Base-by-base conservation (phyloP, 2,113 vertebrate genomes). In the Sinosuthora webbiana region DNA sequence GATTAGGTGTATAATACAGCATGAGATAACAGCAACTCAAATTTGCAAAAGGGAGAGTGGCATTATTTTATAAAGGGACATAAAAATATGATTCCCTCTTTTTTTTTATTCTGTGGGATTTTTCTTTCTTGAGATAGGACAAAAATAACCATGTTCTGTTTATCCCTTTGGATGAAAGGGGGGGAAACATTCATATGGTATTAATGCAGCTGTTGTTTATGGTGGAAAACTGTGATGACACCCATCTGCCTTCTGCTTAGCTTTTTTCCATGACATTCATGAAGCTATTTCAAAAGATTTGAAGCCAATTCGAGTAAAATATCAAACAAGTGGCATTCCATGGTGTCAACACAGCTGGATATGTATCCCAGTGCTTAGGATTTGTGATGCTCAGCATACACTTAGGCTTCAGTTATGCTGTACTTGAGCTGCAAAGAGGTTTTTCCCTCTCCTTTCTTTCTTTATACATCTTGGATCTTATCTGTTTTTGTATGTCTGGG, bases 201-300 rank as follows among this genome's bases (percentile, higher is more conserved):
- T 95, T 96, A 97, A 93, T 95, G 86, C 94, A 78, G 92, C 88
- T 92, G 93, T 95, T 96, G 96, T 97, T 95, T 90, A 83, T 84
- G 93, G 56, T 87, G 87, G 65, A 95, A 89, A 90, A 83, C 90
- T 53, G 47, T 17, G 64, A 89, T 95, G 92, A 92, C 86, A 94
- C 76, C 49, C 83, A 64, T 90, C 90, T 96, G 87, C 96, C 71
- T 96, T 90, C 85, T 95, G 96, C 82, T 95, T 71, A 35, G 64
- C 73, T 78, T 90, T 97, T 93, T 88, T 81, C 94, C 56, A 8
- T 95, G 88, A 81, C 83, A 94, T 96, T 95, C 56, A 67, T 94
- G 88, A 82, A 96, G 65, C 69, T 87, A 9, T 96, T 97, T 92
- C 64, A 37, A 83, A 93, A 67, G 76, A 83, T 83, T 75, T 59